These are phyloP conservation scores for Myopa tessellatipennis DNA, from an alignment of 2,888 invertebrate species.

Conservation along the genomic window DNA sequence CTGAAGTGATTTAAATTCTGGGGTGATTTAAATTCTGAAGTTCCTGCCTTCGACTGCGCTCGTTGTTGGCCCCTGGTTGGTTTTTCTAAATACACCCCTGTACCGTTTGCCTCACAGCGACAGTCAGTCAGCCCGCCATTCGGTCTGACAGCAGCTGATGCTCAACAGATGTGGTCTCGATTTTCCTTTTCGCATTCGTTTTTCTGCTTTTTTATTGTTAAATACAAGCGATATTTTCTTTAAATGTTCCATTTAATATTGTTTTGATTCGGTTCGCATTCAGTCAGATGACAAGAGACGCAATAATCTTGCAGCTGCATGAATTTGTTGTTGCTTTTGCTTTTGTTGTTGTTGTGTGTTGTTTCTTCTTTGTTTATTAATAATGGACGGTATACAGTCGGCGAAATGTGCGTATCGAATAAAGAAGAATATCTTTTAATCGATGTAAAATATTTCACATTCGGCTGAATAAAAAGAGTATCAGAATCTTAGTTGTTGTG, in stretches of 20 bases:
- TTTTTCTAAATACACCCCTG: no score
- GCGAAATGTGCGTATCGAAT: no score
- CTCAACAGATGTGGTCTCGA: constrained; percentile 10
- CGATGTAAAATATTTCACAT: background rate
- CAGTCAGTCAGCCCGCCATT: no score
- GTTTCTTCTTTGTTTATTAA: no score
- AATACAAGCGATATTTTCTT: background rate
- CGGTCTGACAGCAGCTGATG: constrained; percentile 14
- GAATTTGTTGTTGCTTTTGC: background rate
- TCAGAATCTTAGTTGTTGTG: no score
- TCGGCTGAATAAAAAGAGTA: no score
- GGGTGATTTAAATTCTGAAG: no score
- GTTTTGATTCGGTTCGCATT: background rate
- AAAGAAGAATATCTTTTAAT: no score
- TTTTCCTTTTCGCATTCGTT: background rate
- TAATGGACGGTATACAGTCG: no score
- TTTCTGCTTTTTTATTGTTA: background rate
- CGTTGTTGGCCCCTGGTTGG: background rate
- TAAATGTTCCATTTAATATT: background rate
- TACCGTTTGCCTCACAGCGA: background rate
- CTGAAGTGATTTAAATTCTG: background rate
- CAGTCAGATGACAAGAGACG: background rate
- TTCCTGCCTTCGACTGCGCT: background rate
- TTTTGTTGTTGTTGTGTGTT: background rate
- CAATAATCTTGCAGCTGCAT: constrained; percentile 4